phyloP scores from a whole-genome alignment of 2,113 vertebrate species.

The Tychaedon coryphoeus region DNA sequence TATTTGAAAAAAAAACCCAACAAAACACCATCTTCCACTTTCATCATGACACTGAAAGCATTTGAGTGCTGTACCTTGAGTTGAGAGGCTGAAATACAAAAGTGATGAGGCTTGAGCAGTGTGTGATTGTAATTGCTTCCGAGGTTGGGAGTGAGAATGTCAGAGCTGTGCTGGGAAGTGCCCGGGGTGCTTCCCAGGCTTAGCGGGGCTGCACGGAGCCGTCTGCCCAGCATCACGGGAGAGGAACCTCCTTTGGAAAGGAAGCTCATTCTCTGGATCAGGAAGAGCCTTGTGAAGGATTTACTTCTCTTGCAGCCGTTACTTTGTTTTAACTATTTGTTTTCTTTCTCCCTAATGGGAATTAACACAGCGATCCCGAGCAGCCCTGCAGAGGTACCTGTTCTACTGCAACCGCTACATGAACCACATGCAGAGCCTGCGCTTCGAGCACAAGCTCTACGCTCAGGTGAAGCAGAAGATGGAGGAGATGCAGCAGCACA shows the following conservation, averaged over 20 bases:
- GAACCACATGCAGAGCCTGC: slow-evolving; percentile 99
- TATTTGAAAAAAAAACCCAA: background rate
- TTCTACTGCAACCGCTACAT: slow-evolving; percentile 99
- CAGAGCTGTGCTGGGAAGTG: background rate
- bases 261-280: background rate
- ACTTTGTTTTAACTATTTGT: slow-evolving; percentile 52
- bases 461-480: slow-evolving; percentile 99
- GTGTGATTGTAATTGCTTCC: background rate
- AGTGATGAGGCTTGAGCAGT: background rate
- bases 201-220: rapidly evolving
- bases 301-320: background rate
- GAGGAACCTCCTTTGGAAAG: background rate
- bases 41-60: background rate
- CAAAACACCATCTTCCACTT: background rate
- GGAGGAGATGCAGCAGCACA: slow-evolving; percentile 99
- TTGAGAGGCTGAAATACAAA: background rate
- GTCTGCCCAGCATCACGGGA: rapidly evolving
- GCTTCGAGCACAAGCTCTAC: slow-evolving; percentile 99
- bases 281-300: background rate
- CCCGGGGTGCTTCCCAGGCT: background rate
- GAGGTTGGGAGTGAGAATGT: background rate
- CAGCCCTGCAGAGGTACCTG: slow-evolving; percentile 97
- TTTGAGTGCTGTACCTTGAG: background rate
- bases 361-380: slow-evolving; percentile 89
- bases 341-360: slow-evolving; percentile 60